phyloP scores from a whole-genome alignment of 2,113 vertebrate genomes.

The Pituophis catenifer region DNA sequence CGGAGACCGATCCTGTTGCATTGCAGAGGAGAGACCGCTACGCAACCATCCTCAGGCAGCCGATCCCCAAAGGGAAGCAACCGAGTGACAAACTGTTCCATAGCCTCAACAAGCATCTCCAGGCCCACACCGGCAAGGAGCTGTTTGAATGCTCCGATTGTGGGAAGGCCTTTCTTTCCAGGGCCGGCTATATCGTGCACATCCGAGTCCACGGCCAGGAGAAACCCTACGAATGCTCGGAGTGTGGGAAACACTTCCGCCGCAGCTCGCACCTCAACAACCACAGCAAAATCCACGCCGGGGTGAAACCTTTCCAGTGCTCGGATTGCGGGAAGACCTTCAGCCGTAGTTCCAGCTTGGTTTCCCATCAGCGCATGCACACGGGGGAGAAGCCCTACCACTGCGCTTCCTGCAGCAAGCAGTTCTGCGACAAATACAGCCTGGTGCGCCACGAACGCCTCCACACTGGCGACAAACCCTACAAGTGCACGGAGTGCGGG shows the following conservation, averaged over 20 bases:
- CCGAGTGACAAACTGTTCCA: slow-evolving; percentile 27
- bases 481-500: slow-evolving; percentile 2
- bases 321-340: slow-evolving; percentile 62
- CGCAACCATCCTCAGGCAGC: slow-evolving; percentile 48
- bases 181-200: slow-evolving; percentile 53
- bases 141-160: slow-evolving; percentile 50
- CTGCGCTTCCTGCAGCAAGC: slow-evolving; percentile 12
- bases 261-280: slow-evolving; percentile 10
- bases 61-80: slow-evolving; percentile 41
- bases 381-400: slow-evolving; percentile 16
- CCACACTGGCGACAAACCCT: background rate
- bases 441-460: slow-evolving; percentile 16
- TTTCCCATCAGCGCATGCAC: slow-evolving; percentile 52
- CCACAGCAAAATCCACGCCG: slow-evolving; percentile 52
- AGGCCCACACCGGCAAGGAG: slow-evolving; percentile 38
- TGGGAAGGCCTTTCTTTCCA: slow-evolving; percentile 55
- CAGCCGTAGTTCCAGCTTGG: slow-evolving; percentile 58
- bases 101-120: slow-evolving; percentile 57
- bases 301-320: slow-evolving; percentile 63
- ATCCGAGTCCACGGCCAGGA: slow-evolving; percentile 51
- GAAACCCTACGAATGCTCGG: slow-evolving; percentile 51
- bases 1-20: background rate
- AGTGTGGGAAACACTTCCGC: slow-evolving; percentile 11
- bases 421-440: slow-evolving; percentile 13
- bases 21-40: slow-evolving; percentile 24